phyloP scores from a whole-genome alignment of 2,113 vertebrate species.

The Poeciliopsis occidentalis region DNA sequence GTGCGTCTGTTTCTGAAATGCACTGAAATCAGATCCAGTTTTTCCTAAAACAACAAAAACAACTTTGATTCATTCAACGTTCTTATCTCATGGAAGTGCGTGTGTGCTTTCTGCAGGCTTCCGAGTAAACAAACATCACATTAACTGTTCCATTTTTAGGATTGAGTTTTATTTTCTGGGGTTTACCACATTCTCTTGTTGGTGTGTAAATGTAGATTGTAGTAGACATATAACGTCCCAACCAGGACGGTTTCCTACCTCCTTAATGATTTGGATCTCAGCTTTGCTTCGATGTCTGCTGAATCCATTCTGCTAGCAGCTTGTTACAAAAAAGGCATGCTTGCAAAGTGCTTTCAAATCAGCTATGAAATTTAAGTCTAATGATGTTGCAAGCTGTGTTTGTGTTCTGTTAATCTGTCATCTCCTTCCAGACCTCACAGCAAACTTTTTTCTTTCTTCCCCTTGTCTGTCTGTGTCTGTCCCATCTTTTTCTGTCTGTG shows the following conservation, averaged over 20 bases:
- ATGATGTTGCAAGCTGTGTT: slow-evolving; percentile 45
- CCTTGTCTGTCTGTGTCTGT: slow-evolving; percentile 16
- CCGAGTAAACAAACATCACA: neutral
- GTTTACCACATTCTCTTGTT: slow-evolving; percentile 53
- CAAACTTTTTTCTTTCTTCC: slow-evolving; percentile 5
- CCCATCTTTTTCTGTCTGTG: slow-evolving; percentile 2
- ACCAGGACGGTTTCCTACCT: slow-evolving; percentile 23
- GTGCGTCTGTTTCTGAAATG: neutral
- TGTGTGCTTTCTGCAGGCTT: neutral
- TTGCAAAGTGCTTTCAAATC: slow-evolving; percentile 48
- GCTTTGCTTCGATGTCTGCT: slow-evolving; percentile 44
- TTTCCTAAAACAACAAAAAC: too few relatives aligned
- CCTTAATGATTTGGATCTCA: slow-evolving; percentile 11
- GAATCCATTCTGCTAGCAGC: slow-evolving; percentile 42
- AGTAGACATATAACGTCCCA: slow-evolving; percentile 25
- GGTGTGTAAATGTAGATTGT: slow-evolving; percentile 36
- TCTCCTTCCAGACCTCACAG: slow-evolving; percentile 69
- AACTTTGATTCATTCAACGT: too few relatives aligned
- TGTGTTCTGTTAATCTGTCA: slow-evolving; percentile 12
- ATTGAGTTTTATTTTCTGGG: slow-evolving; percentile 26
- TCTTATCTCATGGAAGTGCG: too few relatives aligned
- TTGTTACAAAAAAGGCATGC: slow-evolving; percentile 44
- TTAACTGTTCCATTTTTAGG: slow-evolving; percentile 10
- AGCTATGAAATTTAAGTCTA: slow-evolving; percentile 47
- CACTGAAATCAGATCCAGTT: neutral